Conservation (phyloP, 2,888 invertebrate species). For the Ennomos erosarius region DNA sequence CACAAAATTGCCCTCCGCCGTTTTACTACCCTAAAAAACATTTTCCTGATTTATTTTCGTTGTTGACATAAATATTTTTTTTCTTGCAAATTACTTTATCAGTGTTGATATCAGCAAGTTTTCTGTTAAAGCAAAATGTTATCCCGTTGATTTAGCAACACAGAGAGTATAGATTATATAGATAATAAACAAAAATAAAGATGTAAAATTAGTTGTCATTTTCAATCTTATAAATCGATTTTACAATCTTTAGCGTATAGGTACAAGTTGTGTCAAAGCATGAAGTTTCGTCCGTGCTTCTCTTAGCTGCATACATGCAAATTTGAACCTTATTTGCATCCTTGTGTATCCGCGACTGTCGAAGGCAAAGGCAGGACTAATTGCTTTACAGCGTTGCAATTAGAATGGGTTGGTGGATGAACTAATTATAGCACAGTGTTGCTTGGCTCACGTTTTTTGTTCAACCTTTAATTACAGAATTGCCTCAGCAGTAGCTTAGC, state of each 20-base stretch:
- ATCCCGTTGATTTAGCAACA: no score
- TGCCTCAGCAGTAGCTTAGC: constrained; percentile 23
- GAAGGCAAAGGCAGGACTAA: constrained; percentile 42
- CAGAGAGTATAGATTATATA: no score
- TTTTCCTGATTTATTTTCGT: no score
- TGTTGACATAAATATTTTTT: no score
- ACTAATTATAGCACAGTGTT: constrained; percentile 35
- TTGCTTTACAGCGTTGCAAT: constrained; percentile 38
- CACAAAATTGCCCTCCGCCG: no score
- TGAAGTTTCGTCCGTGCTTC: constrained; percentile 18
- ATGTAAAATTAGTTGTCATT: no score
- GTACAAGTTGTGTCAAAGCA: constrained; percentile 31
- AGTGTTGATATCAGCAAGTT: no score
- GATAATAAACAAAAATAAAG: no score
- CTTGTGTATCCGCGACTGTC: constrained; percentile 40
- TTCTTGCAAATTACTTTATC: no score
- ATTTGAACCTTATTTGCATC: constrained; percentile 41
- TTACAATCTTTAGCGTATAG: constrained; percentile 32
- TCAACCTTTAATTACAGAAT: constrained; percentile 27
- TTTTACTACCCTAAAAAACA: no score
- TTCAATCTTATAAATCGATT: constrained; percentile 13
- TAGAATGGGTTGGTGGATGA: constrained; percentile 31
- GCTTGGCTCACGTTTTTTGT: constrained; percentile 30
- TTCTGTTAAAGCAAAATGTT: no score
- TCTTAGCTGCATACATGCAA: constrained; percentile 38